Conservation (phyloP, 1,140 invertebrate species). For the Gonatopus flavifemur region DNA sequence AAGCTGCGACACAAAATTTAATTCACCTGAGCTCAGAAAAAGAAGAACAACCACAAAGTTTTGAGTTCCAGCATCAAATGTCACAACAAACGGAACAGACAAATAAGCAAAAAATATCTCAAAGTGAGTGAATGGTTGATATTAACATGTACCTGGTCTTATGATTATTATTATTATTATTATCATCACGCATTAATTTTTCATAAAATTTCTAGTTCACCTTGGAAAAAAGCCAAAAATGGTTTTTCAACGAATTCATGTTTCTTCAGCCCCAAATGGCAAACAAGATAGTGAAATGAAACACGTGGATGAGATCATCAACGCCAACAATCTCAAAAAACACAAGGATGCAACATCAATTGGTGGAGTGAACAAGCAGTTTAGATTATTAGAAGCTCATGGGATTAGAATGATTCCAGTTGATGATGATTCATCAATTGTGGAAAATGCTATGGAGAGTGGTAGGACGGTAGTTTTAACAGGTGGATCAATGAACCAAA, state of each 20-base stretch:
- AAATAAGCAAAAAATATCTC: constrained; percentile 30
- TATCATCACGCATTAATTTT: not conserved
- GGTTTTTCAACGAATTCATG: constrained; percentile 47
- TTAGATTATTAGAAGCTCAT: constrained; percentile 75
- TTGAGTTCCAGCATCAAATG: constrained; percentile 26
- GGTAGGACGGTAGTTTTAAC: constrained; percentile 78
- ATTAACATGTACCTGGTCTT: not conserved
- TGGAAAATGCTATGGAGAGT: constrained; percentile 77
- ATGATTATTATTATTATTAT: constrained; percentile 2
- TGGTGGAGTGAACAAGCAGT: constrained; percentile 48
- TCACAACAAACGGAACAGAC: constrained; percentile 16
- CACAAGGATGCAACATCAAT: constrained; percentile 46
- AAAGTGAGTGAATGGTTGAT: constrained; percentile 29
- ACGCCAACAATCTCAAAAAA: constrained; percentile 40
- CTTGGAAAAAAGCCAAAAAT: constrained; percentile 43
- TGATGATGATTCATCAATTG: constrained; percentile 69
- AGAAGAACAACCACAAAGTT: constrained; percentile 37
- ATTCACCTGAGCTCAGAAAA: constrained; percentile 44
- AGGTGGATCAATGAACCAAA: constrained; percentile 51
- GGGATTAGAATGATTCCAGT: constrained; percentile 77
- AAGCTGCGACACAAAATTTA: constrained; percentile 48
- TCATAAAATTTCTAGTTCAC: constrained; percentile 27
- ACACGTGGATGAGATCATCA: constrained; percentile 32
- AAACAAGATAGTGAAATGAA: constrained; percentile 46
- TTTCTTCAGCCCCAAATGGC: constrained; percentile 33